A percentile compares a stretch with the other conserved stretches of the same genome.
Evolutionary conservation across 2,888 invertebrate species (phyloP).

Genomic region (Merodon equestris): DNA sequence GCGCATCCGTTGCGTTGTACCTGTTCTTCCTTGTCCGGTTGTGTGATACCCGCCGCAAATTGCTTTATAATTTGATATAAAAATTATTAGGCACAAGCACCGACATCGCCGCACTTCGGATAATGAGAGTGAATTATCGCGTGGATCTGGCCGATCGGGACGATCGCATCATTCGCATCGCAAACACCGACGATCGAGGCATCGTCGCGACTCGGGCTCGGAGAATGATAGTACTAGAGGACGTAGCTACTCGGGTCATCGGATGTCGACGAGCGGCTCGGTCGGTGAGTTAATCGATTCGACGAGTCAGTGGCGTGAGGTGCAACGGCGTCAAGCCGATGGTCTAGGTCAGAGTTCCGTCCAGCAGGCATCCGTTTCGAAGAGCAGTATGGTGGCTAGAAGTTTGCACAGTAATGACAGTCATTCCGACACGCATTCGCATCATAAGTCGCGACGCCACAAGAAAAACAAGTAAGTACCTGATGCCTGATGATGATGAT

Average conservation of each 20-base stretch:
- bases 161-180: conserved; percentile 88
- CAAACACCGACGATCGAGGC: conserved; percentile 85
- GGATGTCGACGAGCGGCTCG: conserved; percentile 77
- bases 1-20: too few relatives aligned
- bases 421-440: conserved; percentile 82
- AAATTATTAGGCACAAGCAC: conserved; percentile 83
- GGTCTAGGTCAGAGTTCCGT: conserved; percentile 80
- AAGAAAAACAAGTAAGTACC: conserved; percentile 82
- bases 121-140: conserved; percentile 93
- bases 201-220: conserved; percentile 86
- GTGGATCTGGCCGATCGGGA: conserved; percentile 89
- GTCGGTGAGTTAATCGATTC: conserved; percentile 89
- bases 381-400: conserved; percentile 80
- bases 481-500: not conserved
- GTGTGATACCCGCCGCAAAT: conserved; percentile 41
- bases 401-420: conserved; percentile 79
- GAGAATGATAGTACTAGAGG: conserved; percentile 84
- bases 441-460: conserved; percentile 79
- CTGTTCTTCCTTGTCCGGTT: too few relatives aligned
- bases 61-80: conserved; percentile 65
- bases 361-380: conserved; percentile 86
- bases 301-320: conserved; percentile 93
- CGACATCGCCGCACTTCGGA: conserved; percentile 91
- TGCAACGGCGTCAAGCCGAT: conserved; percentile 86
- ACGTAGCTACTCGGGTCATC: conserved; percentile 78